Conservation (phyloP, 92 coral and sea anemone genomes). For the Heteractis magnifica region DNA sequence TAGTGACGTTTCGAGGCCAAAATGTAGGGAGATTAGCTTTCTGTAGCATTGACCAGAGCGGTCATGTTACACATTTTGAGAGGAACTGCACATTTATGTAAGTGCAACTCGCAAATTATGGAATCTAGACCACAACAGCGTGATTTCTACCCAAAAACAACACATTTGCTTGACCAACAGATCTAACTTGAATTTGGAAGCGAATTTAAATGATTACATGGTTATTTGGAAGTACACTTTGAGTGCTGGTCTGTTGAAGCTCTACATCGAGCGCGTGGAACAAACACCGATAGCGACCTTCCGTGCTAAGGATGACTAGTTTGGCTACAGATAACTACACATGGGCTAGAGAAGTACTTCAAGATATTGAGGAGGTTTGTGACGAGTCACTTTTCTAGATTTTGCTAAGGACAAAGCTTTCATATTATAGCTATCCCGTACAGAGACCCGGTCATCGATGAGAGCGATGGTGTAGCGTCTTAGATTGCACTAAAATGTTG, state of each 20-base stretch:
- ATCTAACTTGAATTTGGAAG: conserved; percentile 14
- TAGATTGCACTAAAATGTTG: conserved; percentile 25
- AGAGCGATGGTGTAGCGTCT: conserved; percentile 2
- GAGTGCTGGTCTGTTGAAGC: conserved; percentile 3
- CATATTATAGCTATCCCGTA: neutral
- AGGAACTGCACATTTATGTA: conserved; percentile 12
- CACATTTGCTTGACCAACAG: neutral
- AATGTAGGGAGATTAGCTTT: conserved; percentile 37
- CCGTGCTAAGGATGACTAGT: conserved; percentile 17
- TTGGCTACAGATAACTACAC: conserved; percentile 14
- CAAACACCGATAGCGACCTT: conserved; percentile 5
- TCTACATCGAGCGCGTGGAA: conserved; percentile 10
- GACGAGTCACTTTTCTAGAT: neutral
- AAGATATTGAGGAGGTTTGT: conserved; percentile 37
- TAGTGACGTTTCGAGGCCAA: conserved; percentile 44
- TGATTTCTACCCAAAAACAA: neutral
- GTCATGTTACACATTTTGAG: conserved; percentile 36
- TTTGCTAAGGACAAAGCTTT: neutral
- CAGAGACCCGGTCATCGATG: neutral
- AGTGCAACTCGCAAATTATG: conserved; percentile 20
- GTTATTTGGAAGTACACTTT: neutral
- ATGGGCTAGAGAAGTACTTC: conserved; percentile 42
- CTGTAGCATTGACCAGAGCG: conserved; percentile 15
- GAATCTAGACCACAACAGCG: neutral
- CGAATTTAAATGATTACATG: conserved; percentile 12